Evolutionary conservation across 1,140 invertebrate species (phyloP), one percentile per base, ranked within the genome.

Genomic region (Whitmania pigra): DNA sequence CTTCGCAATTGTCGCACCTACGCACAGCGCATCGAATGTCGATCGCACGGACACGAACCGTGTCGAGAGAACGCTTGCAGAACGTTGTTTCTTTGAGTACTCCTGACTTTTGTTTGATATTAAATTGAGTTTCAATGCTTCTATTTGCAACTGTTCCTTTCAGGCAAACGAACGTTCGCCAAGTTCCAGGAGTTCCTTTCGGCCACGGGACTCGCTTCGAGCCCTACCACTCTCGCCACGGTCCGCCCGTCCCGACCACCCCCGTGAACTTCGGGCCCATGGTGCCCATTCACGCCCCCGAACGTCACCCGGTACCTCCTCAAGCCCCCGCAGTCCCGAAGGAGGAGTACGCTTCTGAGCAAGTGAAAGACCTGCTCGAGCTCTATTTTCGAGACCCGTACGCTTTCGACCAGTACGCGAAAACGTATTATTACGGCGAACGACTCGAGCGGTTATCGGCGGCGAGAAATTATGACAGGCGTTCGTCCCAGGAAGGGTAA

Each of bases 401-500:
- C 69, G 69, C 69, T 7, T 70, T 70, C 69, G 69, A 70, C 49
- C 69, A 70, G 49, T 70, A 70, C 69, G 69, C 69, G 11, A 70
- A 53, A 54, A 70, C 69, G 69, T 70, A 70, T 49, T 70, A 70
- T 70, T 70, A 70, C 53, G 69, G 69, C 43, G 69, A 70, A 36
- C 69, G 69, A 49, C 49, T 49, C 69, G 69, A 70, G 69, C 69
- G 69, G 27, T 63, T 63, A 31, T 25, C 22, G 9, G 69, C 49
- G 22, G 53, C 43, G 43, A 70, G 69, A 70, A 53, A 25, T 70
- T 70, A 53, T 49, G 53, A 70, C 53, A 70, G 53, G n/a, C 43
- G 69, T 53, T 49, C 69, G 22, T 49, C 69, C 18, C 31, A 70
- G 36, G 69, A 70, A 63, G 22, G 57, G 57, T 63, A 63, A 63